Base-by-base conservation (phyloP, 1,140 invertebrate genomes). In the Cyclina sinensis region DNA sequence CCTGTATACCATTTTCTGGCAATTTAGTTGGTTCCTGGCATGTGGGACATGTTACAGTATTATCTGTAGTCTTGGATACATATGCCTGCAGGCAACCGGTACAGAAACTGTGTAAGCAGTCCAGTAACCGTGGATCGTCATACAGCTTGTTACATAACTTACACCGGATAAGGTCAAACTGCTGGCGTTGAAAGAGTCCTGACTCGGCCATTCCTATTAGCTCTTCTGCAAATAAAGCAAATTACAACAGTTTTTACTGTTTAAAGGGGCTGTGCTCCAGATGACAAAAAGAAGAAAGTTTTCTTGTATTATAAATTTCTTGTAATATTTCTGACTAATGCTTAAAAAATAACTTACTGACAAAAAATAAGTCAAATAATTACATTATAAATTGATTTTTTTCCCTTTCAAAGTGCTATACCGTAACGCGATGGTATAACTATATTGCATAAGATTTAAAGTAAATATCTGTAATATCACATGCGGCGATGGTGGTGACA, bases 81-180 rank as follows among this genome's bases (percentile, higher is more conserved):
- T 84, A 74, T n/a, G 5, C 14, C 24, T 78, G 14, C n/a, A 88
- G 27, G 54, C 86, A 88, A 27, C 11, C 65, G 3, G n/a, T 30
- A 73, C 86, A 88, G 51, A 88, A 88, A 73, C 86, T 88, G 43
- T 88, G 86, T 4, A 88, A 65, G 35, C 86, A 88, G n/a, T 48
- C n/a, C n/a, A 88, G 46, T 32, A 88, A 21, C 14, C 78, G 62
- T 21, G 86, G 86, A 18, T 76, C 65, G 12, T 81, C 30, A 54
- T 88, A 88, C 24, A 88, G 59, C 27, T 57, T 73, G 65, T 74
- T 88, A 46, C 86, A 88, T 35, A 88, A 65, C 43, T 88, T 88
- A 27, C 86, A 88, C 2, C 79, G 43, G 27, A 88, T 57, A 0
- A 82, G n/a, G 37, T 88, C 79, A 70, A 82, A 76, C 86, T 88